Evolutionary conservation across 2,797 vertebrate species (phyloP).

Genomic region (Peromyscus eremicus): DNA sequence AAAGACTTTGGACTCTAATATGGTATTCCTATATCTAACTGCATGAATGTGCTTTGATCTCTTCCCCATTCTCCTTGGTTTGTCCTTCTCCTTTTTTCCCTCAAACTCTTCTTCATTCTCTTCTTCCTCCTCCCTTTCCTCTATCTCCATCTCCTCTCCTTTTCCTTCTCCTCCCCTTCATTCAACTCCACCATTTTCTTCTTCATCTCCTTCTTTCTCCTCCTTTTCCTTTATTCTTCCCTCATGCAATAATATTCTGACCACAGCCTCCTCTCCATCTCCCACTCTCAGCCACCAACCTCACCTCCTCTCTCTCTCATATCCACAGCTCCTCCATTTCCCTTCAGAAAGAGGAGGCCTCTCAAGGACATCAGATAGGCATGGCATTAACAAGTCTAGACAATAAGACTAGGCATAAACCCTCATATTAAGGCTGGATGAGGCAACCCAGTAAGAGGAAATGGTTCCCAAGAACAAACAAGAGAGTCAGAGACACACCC

Average conservation of each 20-base stretch:
- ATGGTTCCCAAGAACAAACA: neutral
- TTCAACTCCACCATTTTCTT: neutral
- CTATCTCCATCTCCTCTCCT: too few species aligned
- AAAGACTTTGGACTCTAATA: neutral
- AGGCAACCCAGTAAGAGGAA: neutral
- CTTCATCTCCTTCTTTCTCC: neutral
- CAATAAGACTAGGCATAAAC: neutral
- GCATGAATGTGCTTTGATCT: neutral
- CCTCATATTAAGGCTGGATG: neutral
- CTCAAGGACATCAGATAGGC: neutral
- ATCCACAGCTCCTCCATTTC: neutral
- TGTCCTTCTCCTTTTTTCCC: neutral
- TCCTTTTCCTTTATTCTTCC: neutral
- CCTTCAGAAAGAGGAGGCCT: neutral
- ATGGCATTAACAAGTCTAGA: neutral
- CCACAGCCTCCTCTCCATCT: neutral
- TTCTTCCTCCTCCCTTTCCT: neutral
- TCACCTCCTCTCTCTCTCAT: neutral
- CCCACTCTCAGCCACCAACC: neutral
- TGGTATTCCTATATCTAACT: neutral
- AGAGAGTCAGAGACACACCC: neutral
- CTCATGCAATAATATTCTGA: neutral
- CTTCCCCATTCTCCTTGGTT: neutral
- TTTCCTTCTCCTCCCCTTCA: neutral
- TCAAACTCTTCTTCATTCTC: neutral